Base-by-base conservation (phyloP, 2,888 invertebrate species). In the Oxyscelio sp. region DNA sequence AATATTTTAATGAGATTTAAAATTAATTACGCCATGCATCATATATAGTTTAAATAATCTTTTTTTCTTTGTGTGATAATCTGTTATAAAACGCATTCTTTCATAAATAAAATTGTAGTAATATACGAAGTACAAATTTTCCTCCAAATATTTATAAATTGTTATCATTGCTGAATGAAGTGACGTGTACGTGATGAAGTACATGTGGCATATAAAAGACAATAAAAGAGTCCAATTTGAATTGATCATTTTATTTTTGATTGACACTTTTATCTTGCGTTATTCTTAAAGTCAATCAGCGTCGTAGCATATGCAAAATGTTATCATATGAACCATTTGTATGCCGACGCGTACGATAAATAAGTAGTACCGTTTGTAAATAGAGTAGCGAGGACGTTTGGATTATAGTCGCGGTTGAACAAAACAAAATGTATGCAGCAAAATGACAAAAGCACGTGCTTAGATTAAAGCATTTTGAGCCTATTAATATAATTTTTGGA, bases 241-340 rank as follows among this genome's bases (percentile, higher is more conserved):
- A 59, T 59, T 43, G 15, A 43, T 43, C 15, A 31, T 34, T 52
- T 65, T 11, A 65, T 19, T 65, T 65, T 65, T 65, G 45, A 61
- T 45, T 61, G 61, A 27, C 24, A 27, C 27, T 27, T 45, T 61
- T 61, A 61, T 45, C 45, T 61, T 24, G n/a, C 22, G n/a, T 65
- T 65, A 65, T 65, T 65, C 40, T 65, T 65, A 9, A 66, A 38
- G 24, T 8, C 40, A 66, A 66, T 66, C 52, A 52, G 38, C 24
- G 4, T 40, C 22, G 50, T 66, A n/a, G 40, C 22, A 17, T 54
- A 19, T 31, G 58, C 45, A 43, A 45, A 45, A 34, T 52, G 48
- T 70, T 70, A 70, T 70, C 70, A 19, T 52, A 15, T 48, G 31
- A 38, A 48, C 48, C 70, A 58, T 70, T 58, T 70, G 58, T 70